phyloP scores from a whole-genome alignment of 2,797 vertebrate genomes.

The Natrix natrix region DNA sequence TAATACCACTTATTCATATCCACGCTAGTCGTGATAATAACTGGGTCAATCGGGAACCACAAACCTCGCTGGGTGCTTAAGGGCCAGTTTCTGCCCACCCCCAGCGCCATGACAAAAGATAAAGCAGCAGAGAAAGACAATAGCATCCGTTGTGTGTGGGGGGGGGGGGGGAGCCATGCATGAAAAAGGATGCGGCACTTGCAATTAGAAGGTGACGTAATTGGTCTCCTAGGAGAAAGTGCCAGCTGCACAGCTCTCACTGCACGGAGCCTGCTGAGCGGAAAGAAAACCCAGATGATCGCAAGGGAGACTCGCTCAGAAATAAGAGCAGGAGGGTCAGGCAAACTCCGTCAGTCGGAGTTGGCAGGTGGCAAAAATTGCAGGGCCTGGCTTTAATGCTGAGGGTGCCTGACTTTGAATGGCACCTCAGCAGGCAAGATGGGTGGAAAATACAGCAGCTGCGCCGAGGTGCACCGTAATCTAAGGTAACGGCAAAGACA shows the following conservation, averaged over 20 bases:
- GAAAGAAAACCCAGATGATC: conserved; percentile 43
- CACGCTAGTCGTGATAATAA: neutral
- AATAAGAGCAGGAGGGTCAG: neutral
- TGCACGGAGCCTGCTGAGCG: conserved; percentile 41
- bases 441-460: neutral
- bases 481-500: neutral
- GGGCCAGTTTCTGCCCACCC: neutral
- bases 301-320: neutral
- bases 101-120: neutral
- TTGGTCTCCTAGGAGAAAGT: conserved; percentile 56
- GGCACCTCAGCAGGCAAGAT: neutral
- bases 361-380: neutral
- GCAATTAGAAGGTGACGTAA: conserved; percentile 62
- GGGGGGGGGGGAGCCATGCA: neutral
- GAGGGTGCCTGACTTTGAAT: neutral
- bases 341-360: rapidly evolving
- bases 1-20: neutral
- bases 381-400: conserved; percentile 19
- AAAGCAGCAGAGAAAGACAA: conserved; percentile 43
- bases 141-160: conserved; percentile 6
- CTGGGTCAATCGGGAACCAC: neutral
- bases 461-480: neutral
- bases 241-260: conserved; percentile 47
- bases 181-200: conserved; percentile 58
- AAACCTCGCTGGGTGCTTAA: rapidly evolving